A percentile compares a stretch with the other conserved stretches of the same genome.
Conservation (phyloP, 2,888 invertebrate species). For the Drosophila testacea region DNA sequence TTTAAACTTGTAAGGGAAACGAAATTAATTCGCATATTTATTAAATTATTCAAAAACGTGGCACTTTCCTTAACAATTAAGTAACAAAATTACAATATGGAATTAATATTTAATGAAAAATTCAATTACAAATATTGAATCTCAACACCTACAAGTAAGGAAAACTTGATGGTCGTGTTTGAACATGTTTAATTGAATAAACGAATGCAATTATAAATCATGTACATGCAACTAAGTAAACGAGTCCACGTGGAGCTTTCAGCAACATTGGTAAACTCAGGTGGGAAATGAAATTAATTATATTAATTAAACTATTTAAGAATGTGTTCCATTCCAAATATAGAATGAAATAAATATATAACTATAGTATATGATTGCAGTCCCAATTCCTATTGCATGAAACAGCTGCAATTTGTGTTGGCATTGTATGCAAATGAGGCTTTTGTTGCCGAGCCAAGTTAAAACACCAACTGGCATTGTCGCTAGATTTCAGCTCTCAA, state of each 20-base stretch:
- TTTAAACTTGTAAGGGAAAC: background rate
- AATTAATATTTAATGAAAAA: no score
- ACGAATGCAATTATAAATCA: background rate
- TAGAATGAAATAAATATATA: background rate
- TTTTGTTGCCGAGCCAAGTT: constrained; percentile 38
- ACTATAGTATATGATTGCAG: constrained; percentile 27
- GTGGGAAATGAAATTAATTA: background rate
- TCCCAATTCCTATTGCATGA: constrained; percentile 49
- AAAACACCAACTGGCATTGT: constrained; percentile 28
- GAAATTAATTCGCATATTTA: background rate
- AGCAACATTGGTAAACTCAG: constrained; percentile 2
- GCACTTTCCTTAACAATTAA: constrained; percentile 38
- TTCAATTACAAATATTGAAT: no score
- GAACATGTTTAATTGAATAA: no score
- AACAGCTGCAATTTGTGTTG: constrained; percentile 35
- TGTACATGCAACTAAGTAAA: background rate
- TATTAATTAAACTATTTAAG: constrained; percentile 2
- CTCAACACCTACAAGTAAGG: no score
- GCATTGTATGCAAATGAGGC: constrained; percentile 71
- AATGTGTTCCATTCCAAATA: constrained; percentile 37
- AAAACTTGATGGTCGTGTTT: no score
- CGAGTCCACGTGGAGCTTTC: constrained; percentile 19
- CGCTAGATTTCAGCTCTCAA: constrained; percentile 19
- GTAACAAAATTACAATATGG: no score
- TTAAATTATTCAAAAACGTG: constrained; percentile 14